A percentile compares a stretch with the other conserved stretches of the same genome.
Evolutionary conservation across 1,140 invertebrate species (phyloP).

Genomic region (Cheumatopsyche charites): DNA sequence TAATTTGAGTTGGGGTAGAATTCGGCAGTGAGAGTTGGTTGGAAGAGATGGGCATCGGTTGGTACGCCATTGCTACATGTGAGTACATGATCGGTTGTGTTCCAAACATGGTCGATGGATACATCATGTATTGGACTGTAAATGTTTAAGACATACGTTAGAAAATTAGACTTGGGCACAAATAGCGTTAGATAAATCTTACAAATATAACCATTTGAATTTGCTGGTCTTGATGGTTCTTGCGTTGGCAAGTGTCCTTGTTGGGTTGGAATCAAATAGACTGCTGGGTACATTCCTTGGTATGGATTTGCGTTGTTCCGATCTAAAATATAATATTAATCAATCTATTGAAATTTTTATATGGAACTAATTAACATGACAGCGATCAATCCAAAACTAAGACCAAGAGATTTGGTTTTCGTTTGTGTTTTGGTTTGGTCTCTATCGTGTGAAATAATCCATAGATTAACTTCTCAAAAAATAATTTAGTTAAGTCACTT

Average conservation of each 20-base stretch:
- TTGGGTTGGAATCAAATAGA: constrained; percentile 66
- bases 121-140: constrained; percentile 56
- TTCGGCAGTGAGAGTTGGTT: constrained; percentile 14
- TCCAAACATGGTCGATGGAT: constrained; percentile 56
- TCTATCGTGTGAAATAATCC: too few relatives aligned
- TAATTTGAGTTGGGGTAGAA: constrained; percentile 14
- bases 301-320: constrained; percentile 21
- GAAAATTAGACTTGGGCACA: neutral
- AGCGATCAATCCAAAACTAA: too few relatives aligned
- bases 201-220: constrained; percentile 6
- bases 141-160: constrained; percentile 41
- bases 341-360: too few relatives aligned
- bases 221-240: constrained; percentile 49
- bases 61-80: constrained; percentile 53
- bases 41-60: constrained; percentile 37
- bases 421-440: too few relatives aligned
- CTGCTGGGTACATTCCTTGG: constrained; percentile 57
- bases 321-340: neutral
- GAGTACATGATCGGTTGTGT: constrained; percentile 56
- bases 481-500: too few relatives aligned
- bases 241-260: constrained; percentile 47
- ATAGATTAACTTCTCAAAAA: too few relatives aligned
- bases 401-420: too few relatives aligned
- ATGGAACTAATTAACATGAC: too few relatives aligned
- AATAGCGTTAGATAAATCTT: neutral